These are phyloP conservation scores for Euura lappo DNA, from an alignment of 1,140 invertebrate species.

Conservation along the genomic window DNA sequence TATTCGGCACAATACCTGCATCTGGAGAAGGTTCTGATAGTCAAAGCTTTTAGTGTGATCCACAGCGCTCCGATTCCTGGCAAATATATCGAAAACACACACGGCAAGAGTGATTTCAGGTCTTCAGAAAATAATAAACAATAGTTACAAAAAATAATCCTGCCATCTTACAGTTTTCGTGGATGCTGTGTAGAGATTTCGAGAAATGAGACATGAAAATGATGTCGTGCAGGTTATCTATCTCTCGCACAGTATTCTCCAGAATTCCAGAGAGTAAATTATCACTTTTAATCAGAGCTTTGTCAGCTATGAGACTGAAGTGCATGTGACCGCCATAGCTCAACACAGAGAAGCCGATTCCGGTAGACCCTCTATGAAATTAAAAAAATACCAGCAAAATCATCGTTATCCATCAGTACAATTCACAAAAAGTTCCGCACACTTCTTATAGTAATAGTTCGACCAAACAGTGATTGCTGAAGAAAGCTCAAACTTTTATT, in stretches of 20 bases:
- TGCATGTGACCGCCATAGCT: slow-evolving; percentile 47
- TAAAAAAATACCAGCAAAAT: neutral
- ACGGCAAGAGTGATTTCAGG: too few relatives aligned
- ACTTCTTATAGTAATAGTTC: too few relatives aligned
- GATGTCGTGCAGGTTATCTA: slow-evolving; percentile 35
- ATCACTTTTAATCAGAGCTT: slow-evolving; percentile 35
- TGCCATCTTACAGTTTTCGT: slow-evolving; percentile 25
- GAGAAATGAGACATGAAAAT: slow-evolving; percentile 31
- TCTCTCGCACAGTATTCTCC: slow-evolving; percentile 36
- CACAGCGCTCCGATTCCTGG: slow-evolving; percentile 31
- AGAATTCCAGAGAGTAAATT: slow-evolving; percentile 33
- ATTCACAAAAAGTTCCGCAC: neutral
- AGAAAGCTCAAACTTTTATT: too few relatives aligned
- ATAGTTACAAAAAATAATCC: slow-evolving; percentile 1
- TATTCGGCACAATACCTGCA: too few relatives aligned
- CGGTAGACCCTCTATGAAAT: slow-evolving; percentile 34
- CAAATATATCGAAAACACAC: slow-evolving; percentile 10
- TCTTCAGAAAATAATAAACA: neutral
- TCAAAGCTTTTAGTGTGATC: too few relatives aligned
- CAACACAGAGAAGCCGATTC: slow-evolving; percentile 43
- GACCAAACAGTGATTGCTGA: too few relatives aligned
- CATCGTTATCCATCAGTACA: neutral
- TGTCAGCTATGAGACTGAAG: slow-evolving; percentile 44
- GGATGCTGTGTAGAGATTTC: slow-evolving; percentile 21
- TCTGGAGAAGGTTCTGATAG: too few relatives aligned